Base-by-base conservation (phyloP, 2,888 invertebrate genomes). In the Elmis aenea region DNA sequence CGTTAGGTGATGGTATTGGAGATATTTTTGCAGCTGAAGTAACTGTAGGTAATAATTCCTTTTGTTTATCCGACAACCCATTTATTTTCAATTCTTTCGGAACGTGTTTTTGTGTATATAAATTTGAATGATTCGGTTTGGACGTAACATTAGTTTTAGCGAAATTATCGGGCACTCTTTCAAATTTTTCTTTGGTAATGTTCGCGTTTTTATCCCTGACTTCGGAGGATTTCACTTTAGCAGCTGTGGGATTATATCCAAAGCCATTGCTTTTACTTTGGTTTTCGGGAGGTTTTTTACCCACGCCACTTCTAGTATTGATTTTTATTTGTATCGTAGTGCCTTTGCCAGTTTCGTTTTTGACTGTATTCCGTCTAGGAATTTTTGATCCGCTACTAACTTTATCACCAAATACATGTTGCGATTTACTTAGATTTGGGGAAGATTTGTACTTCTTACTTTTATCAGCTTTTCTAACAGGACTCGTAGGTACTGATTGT, bases 381-480 rank as follows among this genome's bases (percentile, higher is more conserved):
- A 54, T 54, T 11, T 44, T 33, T 5, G 50, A 50, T 26, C 35
- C 40, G 5, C 39, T 42, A 25, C 41, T 34, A 8, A 33, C 26
- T 38, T 46, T 45, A 9, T 33, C 26, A 8, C 18, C 27, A 12
- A 36, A 31, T 10, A 41, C 40, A 23, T 46, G 33, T n/a, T n/a
- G n/a, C 9, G 22, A 29, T 36, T 42, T 42, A 4, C 38, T 48
- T 44, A 65, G 50, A 51, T 65, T 58, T 6, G 67, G 66, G 11
- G 62, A 57, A 4, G 65, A 65, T 38, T 57, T 57, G 39, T 59
- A 59, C 44, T 53, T 38, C 41, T 38, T 52, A 4, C 39, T 62
- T 4, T 59, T 49, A 6, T 48, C 52, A 2, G 62, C 61, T 38
- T 66, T 69, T 50, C 67, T 70, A n/a, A 66, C 62, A 24, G 68